Evolutionary conservation across 2,888 invertebrate species (phyloP).

Genomic region (Spicauda simplicius): DNA sequence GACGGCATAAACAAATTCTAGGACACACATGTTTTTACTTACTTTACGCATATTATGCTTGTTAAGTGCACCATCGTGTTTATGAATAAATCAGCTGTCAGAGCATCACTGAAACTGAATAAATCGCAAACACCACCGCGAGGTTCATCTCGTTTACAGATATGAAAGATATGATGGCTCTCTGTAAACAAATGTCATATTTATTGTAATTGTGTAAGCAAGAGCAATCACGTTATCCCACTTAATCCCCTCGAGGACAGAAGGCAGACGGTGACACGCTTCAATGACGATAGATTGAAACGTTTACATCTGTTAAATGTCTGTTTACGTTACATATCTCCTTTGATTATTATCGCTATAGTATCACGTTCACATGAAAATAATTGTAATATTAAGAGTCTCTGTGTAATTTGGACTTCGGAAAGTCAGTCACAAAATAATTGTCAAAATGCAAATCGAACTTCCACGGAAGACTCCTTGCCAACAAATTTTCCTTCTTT

Average conservation of each 20-base stretch:
- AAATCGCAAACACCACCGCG: constrained; percentile 8
- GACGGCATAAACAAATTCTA: not conserved
- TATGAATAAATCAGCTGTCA: constrained; percentile 13
- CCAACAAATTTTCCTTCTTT: no score
- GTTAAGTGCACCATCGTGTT: constrained; percentile 56
- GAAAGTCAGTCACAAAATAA: no score
- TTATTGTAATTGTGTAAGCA: not conserved
- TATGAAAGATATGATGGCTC: constrained; percentile 10
- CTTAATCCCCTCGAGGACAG: constrained; percentile 10
- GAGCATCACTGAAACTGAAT: constrained; percentile 17
- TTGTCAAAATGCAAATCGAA: no score
- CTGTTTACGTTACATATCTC: not conserved
- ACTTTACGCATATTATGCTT: constrained; percentile 57
- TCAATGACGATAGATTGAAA: constrained; percentile 7
- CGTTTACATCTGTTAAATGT: not conserved
- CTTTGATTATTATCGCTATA: not conserved
- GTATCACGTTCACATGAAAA: no score
- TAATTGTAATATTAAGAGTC: no score
- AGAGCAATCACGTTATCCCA: constrained; percentile 15
- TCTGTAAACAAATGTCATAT: constrained; percentile 11
- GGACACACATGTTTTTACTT: constrained; percentile 43
- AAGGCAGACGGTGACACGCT: not conserved
- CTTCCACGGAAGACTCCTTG: no score
- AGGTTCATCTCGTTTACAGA: constrained; percentile 7
- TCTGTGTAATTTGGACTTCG: no score